Evolutionary conservation across 2,797 vertebrate genomes (phyloP).

Genomic region (Hyperoplus immaculatus): DNA sequence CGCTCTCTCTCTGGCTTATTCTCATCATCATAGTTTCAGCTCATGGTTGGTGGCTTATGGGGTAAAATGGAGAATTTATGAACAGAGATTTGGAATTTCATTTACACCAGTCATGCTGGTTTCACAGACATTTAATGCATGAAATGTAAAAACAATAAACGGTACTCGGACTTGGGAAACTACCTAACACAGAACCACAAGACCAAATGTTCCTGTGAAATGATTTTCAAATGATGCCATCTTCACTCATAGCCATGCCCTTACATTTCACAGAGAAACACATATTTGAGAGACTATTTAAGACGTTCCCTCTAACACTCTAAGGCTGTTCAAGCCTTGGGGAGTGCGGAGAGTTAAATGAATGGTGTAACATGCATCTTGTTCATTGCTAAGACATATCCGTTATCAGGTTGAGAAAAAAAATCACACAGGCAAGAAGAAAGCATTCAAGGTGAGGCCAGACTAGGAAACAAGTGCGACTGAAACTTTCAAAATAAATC

Average conservation of each 20-base stretch:
- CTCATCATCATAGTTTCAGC: constrained; percentile 5
- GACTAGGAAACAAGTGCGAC: background rate
- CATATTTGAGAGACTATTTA: background rate
- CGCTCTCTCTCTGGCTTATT: constrained; percentile 4
- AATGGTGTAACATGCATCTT: constrained; percentile 2
- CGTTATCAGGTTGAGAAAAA: constrained; percentile 26
- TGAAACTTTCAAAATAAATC: constrained; percentile 35
- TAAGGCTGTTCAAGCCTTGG: background rate
- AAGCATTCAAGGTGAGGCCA: constrained; percentile 10
- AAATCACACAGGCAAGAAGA: background rate
- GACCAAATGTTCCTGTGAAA: background rate
- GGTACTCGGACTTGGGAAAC: background rate
- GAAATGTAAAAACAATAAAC: background rate
- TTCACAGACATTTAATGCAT: background rate
- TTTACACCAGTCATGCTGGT: background rate
- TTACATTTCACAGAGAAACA: constrained; percentile 1
- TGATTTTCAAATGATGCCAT: background rate
- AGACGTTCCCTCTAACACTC: background rate
- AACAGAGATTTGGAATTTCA: background rate
- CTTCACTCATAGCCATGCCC: background rate
- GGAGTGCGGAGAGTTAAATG: constrained; percentile 4
- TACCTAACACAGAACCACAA: background rate
- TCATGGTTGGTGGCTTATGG: background rate
- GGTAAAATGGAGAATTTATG: background rate
- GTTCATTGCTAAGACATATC: background rate